phyloP scores from a whole-genome alignment of 2,888 invertebrate species.

The Agonopterix alstromeriana region DNA sequence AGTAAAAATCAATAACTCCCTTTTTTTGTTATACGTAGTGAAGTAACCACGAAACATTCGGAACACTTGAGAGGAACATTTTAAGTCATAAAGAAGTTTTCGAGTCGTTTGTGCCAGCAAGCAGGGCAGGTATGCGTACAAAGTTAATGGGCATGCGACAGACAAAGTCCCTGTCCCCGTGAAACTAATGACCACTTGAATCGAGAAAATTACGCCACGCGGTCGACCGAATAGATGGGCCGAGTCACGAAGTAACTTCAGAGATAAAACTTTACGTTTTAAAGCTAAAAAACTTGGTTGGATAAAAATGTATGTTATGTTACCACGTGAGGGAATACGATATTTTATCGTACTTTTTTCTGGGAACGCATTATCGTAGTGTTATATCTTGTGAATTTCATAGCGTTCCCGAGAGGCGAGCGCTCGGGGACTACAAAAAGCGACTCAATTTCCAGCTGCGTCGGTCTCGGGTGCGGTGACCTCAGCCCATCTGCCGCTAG shows the following conservation, averaged over 20 bases:
- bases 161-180: conserved; percentile 49
- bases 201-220: conserved; percentile 62
- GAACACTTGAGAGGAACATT: conserved; percentile 8
- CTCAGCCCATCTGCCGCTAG: conserved; percentile 58
- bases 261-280: conserved; percentile 25
- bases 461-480: conserved; percentile 54
- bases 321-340: not conserved
- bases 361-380: conserved; percentile 22
- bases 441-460: conserved; percentile 55
- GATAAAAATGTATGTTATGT: not conserved
- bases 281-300: conserved; percentile 6
- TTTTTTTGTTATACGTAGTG: not conserved
- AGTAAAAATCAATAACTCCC: conserved; percentile 9
- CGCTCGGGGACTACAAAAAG: conserved; percentile 43
- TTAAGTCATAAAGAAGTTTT: conserved; percentile 28
- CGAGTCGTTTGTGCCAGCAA: conserved; percentile 25
- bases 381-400: conserved; percentile 26
- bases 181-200: conserved; percentile 71
- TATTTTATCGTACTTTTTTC: conserved; percentile 6
- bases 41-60: not conserved
- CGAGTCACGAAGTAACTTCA: conserved; percentile 58
- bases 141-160: conserved; percentile 60
- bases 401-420: conserved; percentile 23
- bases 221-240: conserved; percentile 47
- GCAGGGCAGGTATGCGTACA: conserved; percentile 46